Evolutionary conservation across 2,888 invertebrate genomes (phyloP), one percentile per base, ranked within the genome.

Genomic region (Halictus quadricinctus): DNA sequence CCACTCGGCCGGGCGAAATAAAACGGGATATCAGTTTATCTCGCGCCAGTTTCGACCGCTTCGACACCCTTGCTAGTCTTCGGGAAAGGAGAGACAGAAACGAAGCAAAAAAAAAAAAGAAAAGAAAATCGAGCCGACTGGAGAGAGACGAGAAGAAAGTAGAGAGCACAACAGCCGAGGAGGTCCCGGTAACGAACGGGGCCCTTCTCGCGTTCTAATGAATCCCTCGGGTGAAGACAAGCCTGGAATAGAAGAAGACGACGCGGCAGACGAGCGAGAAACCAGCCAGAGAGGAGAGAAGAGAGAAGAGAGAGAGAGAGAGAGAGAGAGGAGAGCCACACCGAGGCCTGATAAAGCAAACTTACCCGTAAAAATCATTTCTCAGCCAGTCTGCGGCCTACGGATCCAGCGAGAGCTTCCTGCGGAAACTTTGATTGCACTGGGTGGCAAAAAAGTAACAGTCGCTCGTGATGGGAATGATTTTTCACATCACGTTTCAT

Each of bases 291-390:
- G 54, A 54, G 54, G 54, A 13, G 13, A 36, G 36, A 36, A 36
- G 36, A 36, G 4, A 36, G 36, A 8, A 1, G 43, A 8, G 21
- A 10, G 54, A 36, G 36, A 36, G 36, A 29, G 29, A 29, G 36
- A 36, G 36, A 36, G 36, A 36, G 4, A 36, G 36, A 8, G 8
- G 43, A 8, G 21, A 10, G 54, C n/a, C 54, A 46, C 54, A 4
- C 66, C 54, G 50, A 77, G 83, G 83, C 70, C 46, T 79, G 75
- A 80, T 85, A 86, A 86, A 88, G 81, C 79, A 88, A 91, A 92
- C 85, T 91, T 92, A 82, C 83, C 46, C 83, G 86, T 90, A 87
- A 91, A 92, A 92, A 92, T 89, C 90, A 91, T 92, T 91, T 89
- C 82, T 41, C 76, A 72, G 66, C 21, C 43, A 15, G 66, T 84